Evolutionary conservation across 2,797 vertebrate species (phyloP), one percentile per base, ranked within the genome.

Genomic region (Ispidina lecontei): DNA sequence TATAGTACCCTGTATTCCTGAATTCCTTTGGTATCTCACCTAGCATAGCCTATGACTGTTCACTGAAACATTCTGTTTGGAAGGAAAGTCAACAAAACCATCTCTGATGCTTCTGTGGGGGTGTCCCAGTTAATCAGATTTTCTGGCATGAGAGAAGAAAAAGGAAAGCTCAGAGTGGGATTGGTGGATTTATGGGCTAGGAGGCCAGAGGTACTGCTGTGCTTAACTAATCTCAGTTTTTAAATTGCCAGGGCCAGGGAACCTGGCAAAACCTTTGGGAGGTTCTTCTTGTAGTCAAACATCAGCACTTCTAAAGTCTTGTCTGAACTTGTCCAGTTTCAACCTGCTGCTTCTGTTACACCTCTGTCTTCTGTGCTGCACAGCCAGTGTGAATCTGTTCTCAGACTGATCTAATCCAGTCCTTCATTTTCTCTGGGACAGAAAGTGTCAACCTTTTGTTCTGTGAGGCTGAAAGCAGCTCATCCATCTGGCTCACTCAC

Each of bases 281-380:
- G 33, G 41, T 89, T 82, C 35, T 76, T 70, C 37, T 47, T 23
- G n/a, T 14, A 77, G 58, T 55, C 58, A 72, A 59, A 43, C 37
- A 65, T 74, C 58, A 83, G 47, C 89, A 89, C n/a, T 82, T 76
- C 25, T 29, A 4, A 86, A 80, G 29, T 72, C 92, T 59, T 69
- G 91, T 85, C 87, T 81, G 72, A 92, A 87, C 90, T 80, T 72
- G 72, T 28, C 67, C 47, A 15, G 35, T 87, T 90, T 93, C 71
- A 76, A 1, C 25, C 63, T 87, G 75, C 25, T 62, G 62, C n/a
- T 94, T 73, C 72, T 79, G 59, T 80, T 58, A 54, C 44, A 33
- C 43, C n/a, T 84, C 46, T 4, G 7, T 28, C 37, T 71, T 51
- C 54, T 62, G 17, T 28, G 59, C 29, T 49, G n/a, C 29, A 12